Evolutionary conservation across 1,140 invertebrate species (phyloP), one percentile per base, ranked within the genome.

Genomic region (Trichomalopsis sarcophagae): DNA sequence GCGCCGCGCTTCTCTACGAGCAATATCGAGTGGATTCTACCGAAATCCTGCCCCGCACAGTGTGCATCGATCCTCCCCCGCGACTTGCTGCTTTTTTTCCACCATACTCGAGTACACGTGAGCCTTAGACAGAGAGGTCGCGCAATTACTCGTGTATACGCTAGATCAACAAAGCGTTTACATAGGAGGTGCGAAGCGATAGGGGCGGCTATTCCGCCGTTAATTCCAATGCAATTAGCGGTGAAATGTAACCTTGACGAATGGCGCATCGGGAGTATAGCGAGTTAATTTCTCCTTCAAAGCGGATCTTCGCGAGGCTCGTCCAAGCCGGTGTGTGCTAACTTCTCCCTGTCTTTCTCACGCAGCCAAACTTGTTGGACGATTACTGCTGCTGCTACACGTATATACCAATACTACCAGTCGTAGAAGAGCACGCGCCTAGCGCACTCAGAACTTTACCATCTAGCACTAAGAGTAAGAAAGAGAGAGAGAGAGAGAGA

Each of bases 371-470:
- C 84, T 87, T 79, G 27, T 17, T 21, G 44, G 81, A 33, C 86
- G 86, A 87, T 89, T 88, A 88, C 69, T 55, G 11, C 50, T 55
- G 11, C 47, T 50, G 47, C 33, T 36, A 36, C 5, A 36, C 3
- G 33, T 36, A 36, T 36, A 36, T 36, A 36, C 33, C 9, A 44
- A 1, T 6, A 14, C 50, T 17, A 21, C 3, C 81, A 75, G 87
- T 75, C 21, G 33, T 75, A 44, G 74, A 55, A 14, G 84, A 82
- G 75, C 84, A 80, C 10, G 17, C 66, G 23, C 30, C 36, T 33
- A 84, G 84, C 88, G 88, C 86, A 84, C 87, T 89, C 87, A 82
- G 83, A 86, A 88, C 86, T 89, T 87, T 87, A 86, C 86, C 86
- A 84, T 76, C 84, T 83, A 76, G 7, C 10, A 14, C 47, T 4